phyloP scores from a whole-genome alignment of 2,888 invertebrate genomes.

The Slavum lentiscoides region DNA sequence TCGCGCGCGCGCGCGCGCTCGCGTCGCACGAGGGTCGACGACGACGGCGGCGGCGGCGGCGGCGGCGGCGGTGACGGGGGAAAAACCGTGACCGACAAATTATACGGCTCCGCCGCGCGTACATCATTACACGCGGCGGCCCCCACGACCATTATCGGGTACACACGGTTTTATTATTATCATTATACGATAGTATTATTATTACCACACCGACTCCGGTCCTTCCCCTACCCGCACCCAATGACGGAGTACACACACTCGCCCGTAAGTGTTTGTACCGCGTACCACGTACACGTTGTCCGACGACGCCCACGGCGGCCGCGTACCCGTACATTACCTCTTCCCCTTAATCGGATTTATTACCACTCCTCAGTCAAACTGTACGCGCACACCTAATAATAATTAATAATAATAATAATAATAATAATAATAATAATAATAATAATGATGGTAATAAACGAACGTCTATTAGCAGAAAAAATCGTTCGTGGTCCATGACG shows the following conservation, averaged over 20 bases:
- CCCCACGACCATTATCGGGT: constrained; percentile 49
- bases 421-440: neutral
- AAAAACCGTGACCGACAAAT: constrained; percentile 52
- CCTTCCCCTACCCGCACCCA: too few relatives aligned
- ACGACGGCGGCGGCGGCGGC: neutral
- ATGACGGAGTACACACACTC: too few relatives aligned
- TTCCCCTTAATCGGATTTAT: constrained; percentile 46
- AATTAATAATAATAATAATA: neutral
- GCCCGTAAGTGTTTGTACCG: neutral
- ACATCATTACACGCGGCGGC: constrained; percentile 34
- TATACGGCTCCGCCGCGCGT: constrained; percentile 26
- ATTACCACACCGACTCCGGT: constrained; percentile 10
- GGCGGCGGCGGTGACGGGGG: neutral
- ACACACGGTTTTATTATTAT: constrained; percentile 52
- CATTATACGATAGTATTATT: constrained; percentile 31
- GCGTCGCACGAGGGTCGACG: too few relatives aligned
- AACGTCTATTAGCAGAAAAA: too few relatives aligned
- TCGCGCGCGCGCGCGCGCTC: neutral
- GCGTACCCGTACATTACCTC: neutral
- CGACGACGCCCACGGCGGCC: constrained; percentile 39
- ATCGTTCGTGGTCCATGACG: too few relatives aligned
- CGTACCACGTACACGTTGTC: constrained; percentile 41
- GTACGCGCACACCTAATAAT: neutral
- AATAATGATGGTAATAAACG: too few relatives aligned
- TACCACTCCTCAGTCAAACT: constrained; percentile 18